Base-by-base conservation (phyloP, 2,797 vertebrate species). In the Alcedo atthis region DNA sequence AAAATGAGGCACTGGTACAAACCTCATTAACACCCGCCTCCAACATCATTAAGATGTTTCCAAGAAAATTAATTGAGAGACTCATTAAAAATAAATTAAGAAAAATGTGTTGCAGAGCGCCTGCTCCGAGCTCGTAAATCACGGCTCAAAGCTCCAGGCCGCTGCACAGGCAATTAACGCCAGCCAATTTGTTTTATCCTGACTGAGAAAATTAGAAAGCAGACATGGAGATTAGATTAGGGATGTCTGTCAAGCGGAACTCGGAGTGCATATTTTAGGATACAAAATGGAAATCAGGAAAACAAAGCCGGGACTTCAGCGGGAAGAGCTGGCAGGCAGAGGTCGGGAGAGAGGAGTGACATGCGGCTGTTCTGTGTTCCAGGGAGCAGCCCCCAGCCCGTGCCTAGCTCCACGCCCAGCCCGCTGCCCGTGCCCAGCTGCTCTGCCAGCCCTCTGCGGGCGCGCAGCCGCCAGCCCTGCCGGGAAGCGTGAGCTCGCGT, bases 41-140 rank as follows among this genome's bases (percentile, higher is more conserved):
- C 98, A 98, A 98, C 98, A 98, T 98, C 98, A 99, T 99, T 99
- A 99, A 99, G 98, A 99, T 98, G 96, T 99, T 98, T 98, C 98
- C 98, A 97, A 98, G 97, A 97, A 99, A 99, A 99, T 99, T 99
- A 99, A 99, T 99, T 99, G 98, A 99, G 99, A 98, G 98, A 98
- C 98, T 98, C 98, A 99, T 99, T 99, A 99, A 99, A 99, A 99
- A 99, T 98, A 99, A 99, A 99, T 99, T 99, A 99, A 99, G 99
- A 99, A 99, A 98, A 99, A 99, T 99, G 99, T 98, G 97, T 98
- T 98, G 98, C 98, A 98, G 98, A 98, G 98, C 98, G 98, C 98
- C 96, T 97, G 97, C 98, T 97, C 97, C 96, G 96, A 98, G 98
- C 99, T 98, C 98, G 98, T 99, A 99, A 99, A 99, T 99, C 99